Conservation (phyloP, 2,888 invertebrate genomes). For the Sarcophaga subvicina region DNA sequence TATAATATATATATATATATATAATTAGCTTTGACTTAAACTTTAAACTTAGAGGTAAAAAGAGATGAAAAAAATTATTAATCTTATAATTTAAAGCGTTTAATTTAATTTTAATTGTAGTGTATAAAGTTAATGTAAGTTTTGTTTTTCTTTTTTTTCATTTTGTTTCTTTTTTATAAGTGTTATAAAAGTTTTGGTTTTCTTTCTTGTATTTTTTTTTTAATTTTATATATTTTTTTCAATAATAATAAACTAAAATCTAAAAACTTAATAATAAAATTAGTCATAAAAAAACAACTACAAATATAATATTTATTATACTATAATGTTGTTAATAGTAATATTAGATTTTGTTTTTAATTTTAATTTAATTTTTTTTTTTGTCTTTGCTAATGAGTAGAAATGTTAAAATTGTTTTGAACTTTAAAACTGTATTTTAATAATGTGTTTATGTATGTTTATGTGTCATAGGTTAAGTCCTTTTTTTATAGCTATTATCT, state of each 20-base stretch:
- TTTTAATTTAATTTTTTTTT: not conserved
- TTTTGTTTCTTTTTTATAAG: constrained; percentile 11
- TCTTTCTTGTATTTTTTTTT: constrained; percentile 15
- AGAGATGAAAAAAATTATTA: constrained; percentile 31
- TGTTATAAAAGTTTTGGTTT: constrained; percentile 44
- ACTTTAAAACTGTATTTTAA: constrained; percentile 35
- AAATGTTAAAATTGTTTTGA: constrained; percentile 27
- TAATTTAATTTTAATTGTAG: constrained; percentile 11
- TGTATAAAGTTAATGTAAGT: too few relatives aligned
- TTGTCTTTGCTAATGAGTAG: constrained; percentile 54
- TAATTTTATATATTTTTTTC: not conserved
- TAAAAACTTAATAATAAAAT: constrained; percentile 56
- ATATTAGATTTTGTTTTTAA: too few relatives aligned
- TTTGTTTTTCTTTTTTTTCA: constrained; percentile 12
- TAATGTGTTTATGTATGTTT: not conserved
- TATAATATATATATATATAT: constrained; percentile 20
- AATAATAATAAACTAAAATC: constrained; percentile 41
- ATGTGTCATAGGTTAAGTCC: constrained; percentile 15
- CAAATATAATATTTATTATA: constrained; percentile 41
- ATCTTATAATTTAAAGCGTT: constrained; percentile 48
- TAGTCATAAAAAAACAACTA: constrained; percentile 58
- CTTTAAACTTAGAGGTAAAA: constrained; percentile 49
- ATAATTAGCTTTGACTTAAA: constrained; percentile 50
- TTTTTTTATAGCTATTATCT: constrained; percentile 10
- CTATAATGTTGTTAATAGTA: constrained; percentile 7